phyloP scores from a whole-genome alignment of 2,113 vertebrate species.

The Amazona guildingii region DNA sequence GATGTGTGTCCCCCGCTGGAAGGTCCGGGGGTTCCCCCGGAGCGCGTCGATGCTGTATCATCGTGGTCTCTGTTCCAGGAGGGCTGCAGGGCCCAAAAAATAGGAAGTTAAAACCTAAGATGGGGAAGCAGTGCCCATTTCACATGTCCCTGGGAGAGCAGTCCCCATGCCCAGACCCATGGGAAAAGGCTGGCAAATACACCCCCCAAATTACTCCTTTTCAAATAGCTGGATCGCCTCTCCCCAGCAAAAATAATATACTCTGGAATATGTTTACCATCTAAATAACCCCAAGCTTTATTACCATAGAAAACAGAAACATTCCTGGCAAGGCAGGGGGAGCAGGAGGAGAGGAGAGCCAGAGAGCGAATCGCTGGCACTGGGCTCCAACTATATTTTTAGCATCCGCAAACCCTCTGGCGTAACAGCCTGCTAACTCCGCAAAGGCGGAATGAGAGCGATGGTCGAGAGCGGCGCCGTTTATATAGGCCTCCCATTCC shows the following conservation, averaged over 20 bases:
- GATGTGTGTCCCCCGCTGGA: conserved; percentile 98
- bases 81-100: conserved; percentile 74
- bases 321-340: conserved; percentile 36
- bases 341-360: background rate
- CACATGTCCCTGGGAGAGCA: accelerated
- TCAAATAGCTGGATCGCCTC: background rate
- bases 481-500: conserved; percentile 57
- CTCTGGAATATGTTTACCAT: conserved; percentile 16
- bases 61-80: conserved; percentile 99
- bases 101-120: background rate
- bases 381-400: conserved; percentile 58
- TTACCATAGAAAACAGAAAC: conserved; percentile 73
- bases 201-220: background rate
- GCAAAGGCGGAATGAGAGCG: conserved; percentile 28
- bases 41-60: conserved; percentile 96
- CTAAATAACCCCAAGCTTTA: conserved; percentile 61
- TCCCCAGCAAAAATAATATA: background rate
- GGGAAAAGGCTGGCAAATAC: background rate
- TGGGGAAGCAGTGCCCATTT: background rate
- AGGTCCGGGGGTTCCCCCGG: conserved; percentile 94
- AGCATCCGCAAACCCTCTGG: conserved; percentile 52
- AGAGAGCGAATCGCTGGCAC: conserved; percentile 12
- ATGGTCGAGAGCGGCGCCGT: background rate
- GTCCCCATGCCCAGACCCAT: accelerated
- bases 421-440: conserved; percentile 21